phyloP scores from a whole-genome alignment of 2,797 vertebrate genomes.

The Chiloscyllium punctatum region DNA sequence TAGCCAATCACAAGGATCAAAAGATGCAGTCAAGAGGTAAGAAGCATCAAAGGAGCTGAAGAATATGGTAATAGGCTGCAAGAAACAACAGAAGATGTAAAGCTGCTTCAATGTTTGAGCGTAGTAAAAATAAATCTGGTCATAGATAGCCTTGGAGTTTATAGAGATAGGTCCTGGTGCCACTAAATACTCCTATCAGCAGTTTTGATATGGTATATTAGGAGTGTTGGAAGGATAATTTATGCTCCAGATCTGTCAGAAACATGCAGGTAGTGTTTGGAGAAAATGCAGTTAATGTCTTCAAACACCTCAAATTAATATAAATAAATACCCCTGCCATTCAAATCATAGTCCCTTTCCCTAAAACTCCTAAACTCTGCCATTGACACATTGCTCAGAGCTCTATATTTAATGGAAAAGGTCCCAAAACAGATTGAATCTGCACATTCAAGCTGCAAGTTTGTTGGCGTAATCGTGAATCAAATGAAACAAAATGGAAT shows the following conservation, averaged over 20 bases:
- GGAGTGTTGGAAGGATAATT: background rate
- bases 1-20: background rate
- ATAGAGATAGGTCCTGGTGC: background rate
- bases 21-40: background rate
- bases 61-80: background rate
- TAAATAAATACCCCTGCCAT: conserved; percentile 12
- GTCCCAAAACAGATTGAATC: conserved; percentile 20
- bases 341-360: background rate
- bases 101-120: background rate
- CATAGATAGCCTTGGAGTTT: background rate
- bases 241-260: background rate
- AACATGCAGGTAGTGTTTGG: background rate
- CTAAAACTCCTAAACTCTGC: background rate
- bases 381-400: conserved; percentile 16
- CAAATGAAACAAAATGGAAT: conserved; percentile 26
- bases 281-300: background rate
- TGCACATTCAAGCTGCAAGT: background rate
- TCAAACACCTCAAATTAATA: conserved; percentile 14
- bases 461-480: background rate
- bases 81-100: background rate
- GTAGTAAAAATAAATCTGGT: background rate
- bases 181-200: too few relatives aligned
- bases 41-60: background rate
- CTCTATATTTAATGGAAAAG: conserved; percentile 10
- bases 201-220: conserved; percentile 14